Evolutionary conservation across 2,888 invertebrate genomes (phyloP).

Genomic region (Drosophila algonquin): DNA sequence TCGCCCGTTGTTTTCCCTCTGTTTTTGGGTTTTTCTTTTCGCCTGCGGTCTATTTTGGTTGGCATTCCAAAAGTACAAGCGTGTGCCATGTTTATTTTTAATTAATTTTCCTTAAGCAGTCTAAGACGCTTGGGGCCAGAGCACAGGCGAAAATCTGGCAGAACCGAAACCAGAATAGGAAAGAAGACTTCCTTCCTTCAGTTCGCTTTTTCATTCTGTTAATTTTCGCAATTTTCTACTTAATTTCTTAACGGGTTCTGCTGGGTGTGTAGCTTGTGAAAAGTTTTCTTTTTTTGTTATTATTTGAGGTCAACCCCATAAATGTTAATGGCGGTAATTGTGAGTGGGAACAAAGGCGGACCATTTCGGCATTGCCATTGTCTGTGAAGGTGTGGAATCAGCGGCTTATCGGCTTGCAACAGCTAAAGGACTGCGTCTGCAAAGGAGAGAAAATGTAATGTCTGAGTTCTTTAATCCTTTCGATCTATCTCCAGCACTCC

Average conservation of each 20-base stretch:
- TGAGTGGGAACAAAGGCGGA: slow-evolving; percentile 31
- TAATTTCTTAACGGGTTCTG: slow-evolving; percentile 67
- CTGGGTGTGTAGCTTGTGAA: slow-evolving; percentile 8
- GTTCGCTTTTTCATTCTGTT: slow-evolving; percentile 49
- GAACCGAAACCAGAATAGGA: slow-evolving; percentile 10
- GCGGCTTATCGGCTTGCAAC: neutral
- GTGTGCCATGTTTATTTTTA: slow-evolving; percentile 79
- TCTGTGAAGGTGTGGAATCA: neutral
- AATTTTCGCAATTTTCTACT: slow-evolving; percentile 78
- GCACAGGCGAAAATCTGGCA: slow-evolving; percentile 23
- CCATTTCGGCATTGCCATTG: neutral
- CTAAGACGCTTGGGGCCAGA: slow-evolving; percentile 55
- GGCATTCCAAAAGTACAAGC: slow-evolving; percentile 75
- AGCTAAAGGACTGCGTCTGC: neutral
- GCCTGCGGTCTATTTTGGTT: slow-evolving; percentile 72
- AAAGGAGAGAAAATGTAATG: neutral
- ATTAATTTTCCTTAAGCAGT: slow-evolving; percentile 80
- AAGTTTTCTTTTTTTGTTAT: slow-evolving; percentile 2
- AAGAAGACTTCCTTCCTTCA: slow-evolving; percentile 22
- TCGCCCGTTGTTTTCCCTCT: neutral
- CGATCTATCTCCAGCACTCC: neutral
- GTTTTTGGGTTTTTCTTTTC: slow-evolving; percentile 6
- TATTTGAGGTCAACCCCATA: slow-evolving; percentile 59
- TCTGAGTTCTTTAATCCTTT: too few species aligned
- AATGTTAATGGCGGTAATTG: slow-evolving; percentile 72